Evolutionary conservation across 2,888 invertebrate species (phyloP), one percentile per base, ranked within the genome.

Genomic region (Margaritifera margaritifera): DNA sequence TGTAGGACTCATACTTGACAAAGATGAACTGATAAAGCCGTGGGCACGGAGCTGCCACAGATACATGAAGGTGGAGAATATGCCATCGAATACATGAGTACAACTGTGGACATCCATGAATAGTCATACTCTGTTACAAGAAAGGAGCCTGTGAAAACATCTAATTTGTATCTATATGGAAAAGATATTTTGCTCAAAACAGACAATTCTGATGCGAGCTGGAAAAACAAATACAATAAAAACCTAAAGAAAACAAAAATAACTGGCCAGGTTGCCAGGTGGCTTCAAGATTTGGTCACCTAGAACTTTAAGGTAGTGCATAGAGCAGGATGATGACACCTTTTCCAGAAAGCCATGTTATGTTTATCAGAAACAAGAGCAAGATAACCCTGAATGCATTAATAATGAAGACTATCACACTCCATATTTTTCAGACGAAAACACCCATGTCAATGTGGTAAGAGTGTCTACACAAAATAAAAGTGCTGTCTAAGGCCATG

Each of bases 81-180:
- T 22, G 53, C 15, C 20, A 62, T 62, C 24, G 62, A 4, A 6
- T 62, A 52, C 2, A 4, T 24, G 6, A 2, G 6, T n/a, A 60
- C 4, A 60, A 0, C 60, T 6, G 6, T 60, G 20, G 11, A 3
- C 31, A 31, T 31, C 24, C 20, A n/a, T 27, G 60, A 60, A 6
- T 57, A 55, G 50, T 54, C 53, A 25, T 68, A 63, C 18, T 62
- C 50, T 65, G 52, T 53, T 27, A 63, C 63, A 15, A 63, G 63
- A 24, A 55, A 63, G 20, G 54, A 63, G 19, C 55, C 62, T 24
- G n/a, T 62, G 15, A n/a, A 62, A 57, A 51, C 62, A 19, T 71
- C 62, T 42, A 66, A 64, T 55, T 51, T 58, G 18, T 71, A 71
- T 27, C 56, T 71, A 31, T 68, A 63, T 24, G 67, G 71, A 8